phyloP scores from a whole-genome alignment of 2,797 vertebrate genomes.

The Avahi laniger region DNA sequence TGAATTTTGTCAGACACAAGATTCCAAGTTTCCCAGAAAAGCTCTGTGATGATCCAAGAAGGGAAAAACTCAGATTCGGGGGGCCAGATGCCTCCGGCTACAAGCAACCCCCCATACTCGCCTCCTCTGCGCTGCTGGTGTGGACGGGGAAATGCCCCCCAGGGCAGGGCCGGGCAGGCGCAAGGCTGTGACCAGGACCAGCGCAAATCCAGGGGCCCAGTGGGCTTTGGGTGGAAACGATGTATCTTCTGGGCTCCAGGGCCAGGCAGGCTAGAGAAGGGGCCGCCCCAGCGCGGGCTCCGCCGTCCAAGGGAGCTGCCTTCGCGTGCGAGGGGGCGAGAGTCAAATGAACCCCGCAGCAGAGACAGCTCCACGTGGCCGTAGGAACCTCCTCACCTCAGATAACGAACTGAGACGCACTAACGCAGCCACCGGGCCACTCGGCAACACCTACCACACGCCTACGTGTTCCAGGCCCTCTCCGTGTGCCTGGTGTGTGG shows the following conservation, averaged over 20 bases:
- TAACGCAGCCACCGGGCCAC: accelerated
- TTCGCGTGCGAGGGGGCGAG: accelerated
- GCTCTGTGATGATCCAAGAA: background rate
- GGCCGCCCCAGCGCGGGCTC: accelerated
- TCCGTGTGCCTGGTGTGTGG: background rate
- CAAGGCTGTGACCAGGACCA: background rate
- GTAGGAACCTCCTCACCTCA: background rate
- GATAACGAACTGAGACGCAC: accelerated
- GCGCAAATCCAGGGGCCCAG: accelerated
- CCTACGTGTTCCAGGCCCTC: accelerated
- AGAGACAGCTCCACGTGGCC: accelerated
- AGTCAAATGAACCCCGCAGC: accelerated
- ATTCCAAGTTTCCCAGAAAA: slow-evolving; percentile 22
- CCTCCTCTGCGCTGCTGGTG: accelerated
- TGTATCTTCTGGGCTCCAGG: too few relatives aligned
- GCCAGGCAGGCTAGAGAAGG: accelerated
- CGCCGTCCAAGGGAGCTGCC: background rate
- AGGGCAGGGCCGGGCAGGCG: accelerated
- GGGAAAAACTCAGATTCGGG: background rate
- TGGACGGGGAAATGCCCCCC: accelerated
- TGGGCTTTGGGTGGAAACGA: too few relatives aligned
- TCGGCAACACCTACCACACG: accelerated
- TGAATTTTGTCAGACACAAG: background rate
- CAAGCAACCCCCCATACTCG: background rate
- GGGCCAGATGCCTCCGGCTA: accelerated